phyloP scores from a whole-genome alignment of 2,797 vertebrate species.

The Telmatherina bonti region DNA sequence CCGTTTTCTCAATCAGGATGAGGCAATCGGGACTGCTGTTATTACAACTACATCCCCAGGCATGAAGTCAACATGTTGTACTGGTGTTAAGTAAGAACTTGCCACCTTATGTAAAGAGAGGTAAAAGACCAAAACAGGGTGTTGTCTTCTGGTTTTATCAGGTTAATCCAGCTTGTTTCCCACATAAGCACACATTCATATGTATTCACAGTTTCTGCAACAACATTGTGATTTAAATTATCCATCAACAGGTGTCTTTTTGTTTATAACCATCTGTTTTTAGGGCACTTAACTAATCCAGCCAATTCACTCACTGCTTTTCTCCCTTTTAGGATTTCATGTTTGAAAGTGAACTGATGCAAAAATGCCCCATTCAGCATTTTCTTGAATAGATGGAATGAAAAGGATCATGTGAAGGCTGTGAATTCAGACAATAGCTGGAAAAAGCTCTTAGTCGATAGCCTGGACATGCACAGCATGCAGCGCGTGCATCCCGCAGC shows the following conservation, averaged over 20 bases:
- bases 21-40: background rate
- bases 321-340: constrained; percentile 55
- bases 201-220: background rate
- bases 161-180: constrained; percentile 12
- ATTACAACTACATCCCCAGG: background rate
- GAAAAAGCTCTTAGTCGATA: background rate
- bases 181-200: background rate
- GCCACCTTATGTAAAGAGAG: background rate
- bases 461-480: background rate
- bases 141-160: background rate
- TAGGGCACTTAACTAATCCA: constrained; percentile 9
- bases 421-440: background rate
- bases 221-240: background rate
- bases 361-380: constrained; percentile 70
- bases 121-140: background rate
- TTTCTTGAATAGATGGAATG: constrained; percentile 51
- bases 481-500: background rate
- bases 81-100: background rate
- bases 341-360: constrained; percentile 51
- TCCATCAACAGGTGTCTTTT: constrained; percentile 62
- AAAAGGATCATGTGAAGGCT: constrained; percentile 30
- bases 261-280: constrained; percentile 4
- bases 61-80: background rate
- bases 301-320: constrained; percentile 30
- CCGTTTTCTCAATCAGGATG: background rate